phyloP scores from a whole-genome alignment of 2,797 vertebrate species.

The Odontamblyopus lacepedii region DNA sequence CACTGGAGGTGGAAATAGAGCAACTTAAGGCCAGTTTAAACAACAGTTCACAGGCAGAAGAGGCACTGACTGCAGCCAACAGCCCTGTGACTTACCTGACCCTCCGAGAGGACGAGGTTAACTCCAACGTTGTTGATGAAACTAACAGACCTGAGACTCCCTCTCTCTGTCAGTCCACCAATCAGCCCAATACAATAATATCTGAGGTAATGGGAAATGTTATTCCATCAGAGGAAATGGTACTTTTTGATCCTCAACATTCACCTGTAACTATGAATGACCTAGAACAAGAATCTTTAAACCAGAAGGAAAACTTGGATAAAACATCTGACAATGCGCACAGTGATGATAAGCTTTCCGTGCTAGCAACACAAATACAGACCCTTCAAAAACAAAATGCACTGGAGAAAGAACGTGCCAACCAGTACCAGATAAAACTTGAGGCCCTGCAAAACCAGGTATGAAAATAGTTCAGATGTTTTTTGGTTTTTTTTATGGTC shows the following conservation, averaged over 20 bases:
- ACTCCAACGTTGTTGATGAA: conserved; percentile 43
- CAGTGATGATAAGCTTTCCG: not conserved
- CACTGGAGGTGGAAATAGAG: conserved; percentile 71
- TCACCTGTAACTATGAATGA: conserved; percentile 16
- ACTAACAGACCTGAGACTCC: conserved; percentile 54
- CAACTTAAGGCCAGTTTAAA: conserved; percentile 50
- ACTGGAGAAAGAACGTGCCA: conserved; percentile 62
- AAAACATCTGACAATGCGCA: conserved; percentile 16
- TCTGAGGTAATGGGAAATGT: conserved; percentile 51
- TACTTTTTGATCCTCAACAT: conserved; percentile 17
- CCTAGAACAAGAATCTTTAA: not conserved
- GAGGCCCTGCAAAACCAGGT: conserved; percentile 78
- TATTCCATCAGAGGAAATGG: conserved; percentile 42
- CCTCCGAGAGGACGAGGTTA: conserved; percentile 60
- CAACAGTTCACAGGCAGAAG: conserved; percentile 33
- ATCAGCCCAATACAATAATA: conserved; percentile 62
- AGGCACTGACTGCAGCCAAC: conserved; percentile 48
- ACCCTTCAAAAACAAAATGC: conserved; percentile 57
- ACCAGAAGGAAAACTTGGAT: conserved; percentile 32
- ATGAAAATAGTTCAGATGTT: not conserved
- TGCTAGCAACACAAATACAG: conserved; percentile 63
- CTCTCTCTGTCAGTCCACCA: conserved; percentile 67
- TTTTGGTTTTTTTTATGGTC: not conserved
- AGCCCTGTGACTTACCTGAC: conserved; percentile 68
- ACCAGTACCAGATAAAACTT: conserved; percentile 71